Base-by-base conservation (phyloP, 2,888 invertebrate genomes). In the Eustalomyia histrio region DNA sequence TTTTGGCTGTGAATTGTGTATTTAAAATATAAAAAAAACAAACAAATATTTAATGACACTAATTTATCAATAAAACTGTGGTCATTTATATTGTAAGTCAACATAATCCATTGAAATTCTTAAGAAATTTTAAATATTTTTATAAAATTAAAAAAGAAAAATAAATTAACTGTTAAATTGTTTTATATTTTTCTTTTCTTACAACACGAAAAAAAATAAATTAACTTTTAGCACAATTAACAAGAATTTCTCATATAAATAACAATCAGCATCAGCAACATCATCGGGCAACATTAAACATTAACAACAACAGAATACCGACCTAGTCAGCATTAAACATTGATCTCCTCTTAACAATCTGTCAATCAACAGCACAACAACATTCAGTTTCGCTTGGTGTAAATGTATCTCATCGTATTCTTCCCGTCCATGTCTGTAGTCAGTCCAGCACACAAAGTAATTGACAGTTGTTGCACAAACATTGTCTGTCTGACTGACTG, bases 301-400 rank as follows among this genome's bases (percentile, higher is more conserved):
- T 50, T 12, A 24, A 50, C 72, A 53, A 53, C 52, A 35, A 10
- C 16, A 6, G 14, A 14, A 43, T 68, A 57, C 71, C 71, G 74
- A 75, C 65, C 74, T 67, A 74, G 74, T 71, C 81, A 78, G 61
- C 75, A 67, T 65, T 73, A 58, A 81, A 81, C 81, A 81, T 78
- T 81, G 81, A 81, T 81, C 78, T 81, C 74, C 74, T 81, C 81
- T 81, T 81, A 81, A 81, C 81, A 81, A 81, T 81, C 81, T 78
- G 81, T 81, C 81, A 81, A 81, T 81, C 81, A 81, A 72, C 47
- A 68, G 65, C 69, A 81, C n/a, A 29, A 74, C 80, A 76, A 80
- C 65, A 78, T 65, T 81, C 71, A 81, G 78, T 81, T 78, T 71
- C 81, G 61, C 78, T 69, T 39, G 67, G 29, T 55, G 64, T 47